Conservation (phyloP, 1,140 invertebrate species). For the Caerostris extrusa region DNA sequence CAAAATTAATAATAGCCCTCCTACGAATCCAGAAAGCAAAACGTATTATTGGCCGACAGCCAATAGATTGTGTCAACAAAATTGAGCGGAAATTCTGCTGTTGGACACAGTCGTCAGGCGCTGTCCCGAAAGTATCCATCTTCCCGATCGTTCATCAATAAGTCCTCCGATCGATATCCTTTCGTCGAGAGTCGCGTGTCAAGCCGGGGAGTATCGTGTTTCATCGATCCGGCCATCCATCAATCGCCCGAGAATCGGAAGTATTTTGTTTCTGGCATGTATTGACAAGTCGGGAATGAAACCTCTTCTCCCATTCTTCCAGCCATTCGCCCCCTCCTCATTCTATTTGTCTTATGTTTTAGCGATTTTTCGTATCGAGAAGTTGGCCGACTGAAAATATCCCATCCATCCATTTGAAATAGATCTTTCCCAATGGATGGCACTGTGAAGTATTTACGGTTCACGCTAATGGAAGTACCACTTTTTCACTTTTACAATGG, state of each 20-base stretch:
- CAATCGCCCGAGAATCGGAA: constrained; percentile 8
- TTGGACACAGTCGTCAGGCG: not conserved
- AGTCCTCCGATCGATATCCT: not conserved
- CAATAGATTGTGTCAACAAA: too few species aligned
- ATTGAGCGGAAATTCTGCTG: not conserved
- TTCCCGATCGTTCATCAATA: not conserved
- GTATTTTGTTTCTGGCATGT: not conserved
- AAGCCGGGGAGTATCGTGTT: constrained; percentile 35
- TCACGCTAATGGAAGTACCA: too few species aligned
- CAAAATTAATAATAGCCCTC: too few species aligned
- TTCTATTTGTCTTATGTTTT: not conserved
- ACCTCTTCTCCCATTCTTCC: not conserved
- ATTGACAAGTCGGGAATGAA: constrained; percentile 10
- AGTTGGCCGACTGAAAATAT: not conserved
- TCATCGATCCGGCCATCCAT: not conserved
- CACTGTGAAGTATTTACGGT: too few species aligned
- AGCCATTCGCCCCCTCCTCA: not conserved
- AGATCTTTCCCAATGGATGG: too few species aligned
- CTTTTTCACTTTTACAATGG: too few species aligned
- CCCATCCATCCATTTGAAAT: not conserved
- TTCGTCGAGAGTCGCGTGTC: constrained; percentile 31
- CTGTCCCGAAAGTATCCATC: not conserved
- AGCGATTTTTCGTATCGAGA: not conserved
- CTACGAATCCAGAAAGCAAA: too few species aligned
- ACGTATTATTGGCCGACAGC: too few species aligned